phyloP scores from a whole-genome alignment of 2,113 vertebrate genomes.

The Bujurquina vittata region DNA sequence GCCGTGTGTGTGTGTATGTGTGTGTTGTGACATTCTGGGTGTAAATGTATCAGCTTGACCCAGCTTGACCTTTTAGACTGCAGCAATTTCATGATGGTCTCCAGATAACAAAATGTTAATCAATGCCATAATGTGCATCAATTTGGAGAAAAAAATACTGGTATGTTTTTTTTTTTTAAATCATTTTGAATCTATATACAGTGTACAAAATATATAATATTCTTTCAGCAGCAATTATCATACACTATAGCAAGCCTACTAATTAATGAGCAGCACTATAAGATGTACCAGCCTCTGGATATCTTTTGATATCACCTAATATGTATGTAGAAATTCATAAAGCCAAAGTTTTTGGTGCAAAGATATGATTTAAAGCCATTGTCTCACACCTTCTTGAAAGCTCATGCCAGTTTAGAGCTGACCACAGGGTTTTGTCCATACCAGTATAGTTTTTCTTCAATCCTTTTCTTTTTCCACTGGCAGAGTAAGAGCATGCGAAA shows the following conservation, averaged over 20 bases:
- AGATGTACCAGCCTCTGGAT: neutral
- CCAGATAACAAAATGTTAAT: neutral
- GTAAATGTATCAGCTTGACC: neutral
- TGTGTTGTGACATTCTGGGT: conserved; percentile 11
- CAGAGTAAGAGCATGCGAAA: conserved; percentile 96
- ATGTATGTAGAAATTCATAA: conserved; percentile 22
- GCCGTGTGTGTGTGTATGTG: neutral
- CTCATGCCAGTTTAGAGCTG: conserved; percentile 69
- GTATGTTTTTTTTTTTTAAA: neutral
- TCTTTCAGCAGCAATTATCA: conserved; percentile 14
- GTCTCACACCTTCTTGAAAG: neutral
- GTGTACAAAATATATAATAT: neutral
- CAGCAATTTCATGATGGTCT: neutral
- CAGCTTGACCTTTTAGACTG: neutral
- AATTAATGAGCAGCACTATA: conserved; percentile 34
- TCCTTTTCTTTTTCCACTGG: conserved; percentile 90
- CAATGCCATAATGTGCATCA: neutral
- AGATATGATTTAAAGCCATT: conserved; percentile 19
- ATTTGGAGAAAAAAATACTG: neutral
- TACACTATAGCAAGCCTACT: conserved; percentile 23
- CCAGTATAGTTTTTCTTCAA: conserved; percentile 91
- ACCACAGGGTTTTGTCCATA: conserved; percentile 86
- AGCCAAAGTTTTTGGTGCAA: conserved; percentile 10
- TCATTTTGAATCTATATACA: conserved; percentile 36
- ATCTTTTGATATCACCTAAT: conserved; percentile 3